Evolutionary conservation across 2,888 invertebrate species (phyloP).

Genomic region (Ochropleura plecta): DNA sequence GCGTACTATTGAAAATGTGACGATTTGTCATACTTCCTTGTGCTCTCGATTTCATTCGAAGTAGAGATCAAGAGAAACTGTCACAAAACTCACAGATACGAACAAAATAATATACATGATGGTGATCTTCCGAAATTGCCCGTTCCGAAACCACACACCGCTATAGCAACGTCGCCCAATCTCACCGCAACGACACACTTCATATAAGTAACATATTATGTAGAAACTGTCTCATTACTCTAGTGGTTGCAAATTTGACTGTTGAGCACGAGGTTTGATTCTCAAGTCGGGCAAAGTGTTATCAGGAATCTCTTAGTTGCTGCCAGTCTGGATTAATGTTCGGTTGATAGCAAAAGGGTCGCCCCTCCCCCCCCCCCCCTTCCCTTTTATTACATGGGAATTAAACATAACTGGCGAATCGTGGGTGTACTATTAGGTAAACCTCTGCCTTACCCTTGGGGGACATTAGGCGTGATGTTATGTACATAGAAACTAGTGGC

Average conservation of each 20-base stretch:
- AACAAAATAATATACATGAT: neutral
- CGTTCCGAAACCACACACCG: neutral
- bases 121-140: neutral
- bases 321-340: neutral
- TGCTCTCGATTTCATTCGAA: neutral
- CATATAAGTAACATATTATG: neutral
- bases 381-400: neutral
- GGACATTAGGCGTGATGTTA: neutral
- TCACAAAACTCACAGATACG: neutral
- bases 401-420: neutral
- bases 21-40: neutral
- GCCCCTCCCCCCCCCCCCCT: neutral
- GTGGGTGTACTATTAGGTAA: neutral
- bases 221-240: neutral
- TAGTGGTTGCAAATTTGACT: neutral
- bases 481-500: neutral
- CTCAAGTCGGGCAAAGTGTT: neutral
- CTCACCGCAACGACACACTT: no score
- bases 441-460: neutral
- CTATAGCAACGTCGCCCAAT: no score
- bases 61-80: neutral
- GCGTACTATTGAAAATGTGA: slow-evolving; percentile 27
- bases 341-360: neutral
- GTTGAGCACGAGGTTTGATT: neutral
- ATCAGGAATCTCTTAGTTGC: neutral